Percentiles rank a stretch among this genome's conserved stretches.
These are phyloP conservation scores for Micoletzkya japonica DNA, from an alignment of 2,888 invertebrate genomes.

Conservation along the genomic window DNA sequence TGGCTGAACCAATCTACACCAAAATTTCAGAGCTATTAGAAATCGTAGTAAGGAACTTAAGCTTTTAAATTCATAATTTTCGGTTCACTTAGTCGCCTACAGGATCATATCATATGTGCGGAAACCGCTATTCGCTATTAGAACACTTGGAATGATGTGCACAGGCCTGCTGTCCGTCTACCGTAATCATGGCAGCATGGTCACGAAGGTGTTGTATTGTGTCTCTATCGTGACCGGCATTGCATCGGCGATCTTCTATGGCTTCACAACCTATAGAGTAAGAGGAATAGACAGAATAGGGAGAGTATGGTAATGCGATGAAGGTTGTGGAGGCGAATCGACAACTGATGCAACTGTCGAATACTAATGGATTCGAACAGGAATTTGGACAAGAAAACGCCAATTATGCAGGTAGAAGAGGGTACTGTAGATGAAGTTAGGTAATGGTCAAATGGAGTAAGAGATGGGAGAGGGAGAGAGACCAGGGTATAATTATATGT, in stretches of 20 bases:
- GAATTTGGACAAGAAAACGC: slow-evolving; percentile 50
- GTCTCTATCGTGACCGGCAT: slow-evolving; percentile 56
- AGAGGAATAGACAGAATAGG: not conserved
- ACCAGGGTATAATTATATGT: not conserved
- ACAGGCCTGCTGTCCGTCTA: slow-evolving; percentile 56
- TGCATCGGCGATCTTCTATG: slow-evolving; percentile 60
- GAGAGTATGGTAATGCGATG: not conserved
- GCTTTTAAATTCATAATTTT: not conserved
- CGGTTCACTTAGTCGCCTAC: not conserved
- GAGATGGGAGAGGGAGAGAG: not conserved
- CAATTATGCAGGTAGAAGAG: slow-evolving; percentile 51
- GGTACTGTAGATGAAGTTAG: not conserved
- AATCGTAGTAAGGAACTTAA: too few species aligned
- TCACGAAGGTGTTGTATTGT: slow-evolving; percentile 59
- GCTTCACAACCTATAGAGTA: slow-evolving; percentile 60
- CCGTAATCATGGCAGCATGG: slow-evolving; percentile 61
- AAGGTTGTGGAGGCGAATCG: slow-evolving; percentile 45
- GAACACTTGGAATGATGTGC: too few species aligned
- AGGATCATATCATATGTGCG: not conserved
- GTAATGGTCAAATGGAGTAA: not conserved
- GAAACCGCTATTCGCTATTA: too few species aligned
- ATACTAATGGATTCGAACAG: slow-evolving; percentile 38
- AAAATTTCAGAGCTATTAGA: too few species aligned
- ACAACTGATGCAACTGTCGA: slow-evolving; percentile 32
- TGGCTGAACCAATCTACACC: too few species aligned